These are phyloP conservation scores for Ascidia mentula DNA, from an alignment of 23 tunicate species.

Conservation along the genomic window DNA sequence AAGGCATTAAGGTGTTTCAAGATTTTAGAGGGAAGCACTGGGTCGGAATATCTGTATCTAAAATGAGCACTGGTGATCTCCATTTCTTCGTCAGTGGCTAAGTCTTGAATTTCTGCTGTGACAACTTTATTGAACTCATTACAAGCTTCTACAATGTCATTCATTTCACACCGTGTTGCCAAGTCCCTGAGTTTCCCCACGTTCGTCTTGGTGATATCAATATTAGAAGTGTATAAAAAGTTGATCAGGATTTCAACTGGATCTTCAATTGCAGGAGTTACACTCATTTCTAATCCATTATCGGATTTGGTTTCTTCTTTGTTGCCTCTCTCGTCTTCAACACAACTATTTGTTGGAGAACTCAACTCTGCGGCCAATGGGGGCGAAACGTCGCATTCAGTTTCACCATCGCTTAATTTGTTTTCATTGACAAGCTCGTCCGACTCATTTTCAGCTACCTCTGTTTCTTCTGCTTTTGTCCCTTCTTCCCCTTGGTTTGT, in stretches of 20 bases:
- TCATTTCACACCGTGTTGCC: constrained; percentile 60
- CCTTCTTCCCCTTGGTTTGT: no score
- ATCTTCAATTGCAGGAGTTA: constrained; percentile 17
- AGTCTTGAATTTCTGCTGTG: constrained; percentile 26
- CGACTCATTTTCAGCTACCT: neutral
- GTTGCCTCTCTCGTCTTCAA: neutral
- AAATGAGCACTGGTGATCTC: constrained; percentile 50
- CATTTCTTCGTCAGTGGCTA: constrained; percentile 45
- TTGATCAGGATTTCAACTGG: constrained; percentile 52
- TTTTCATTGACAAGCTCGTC: constrained; percentile 1
- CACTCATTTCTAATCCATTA: neutral
- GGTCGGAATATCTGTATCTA: constrained; percentile 71
- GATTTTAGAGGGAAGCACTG: constrained; percentile 61
- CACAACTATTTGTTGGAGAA: neutral
- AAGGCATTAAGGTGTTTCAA: constrained; percentile 57
- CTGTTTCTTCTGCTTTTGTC: no score
- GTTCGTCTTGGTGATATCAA: constrained; percentile 68
- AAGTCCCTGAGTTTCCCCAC: constrained; percentile 40
- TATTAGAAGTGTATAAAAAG: constrained; percentile 81
- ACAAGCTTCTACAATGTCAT: constrained; percentile 76
- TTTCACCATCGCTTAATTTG: neutral
- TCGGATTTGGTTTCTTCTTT: neutral
- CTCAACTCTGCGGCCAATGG: constrained; percentile 4
- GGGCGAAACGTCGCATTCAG: constrained; percentile 15
- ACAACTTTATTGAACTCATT: constrained; percentile 63